Base-by-base conservation (phyloP, 2,113 vertebrate species). In the Neolamprologus brichardi region DNA sequence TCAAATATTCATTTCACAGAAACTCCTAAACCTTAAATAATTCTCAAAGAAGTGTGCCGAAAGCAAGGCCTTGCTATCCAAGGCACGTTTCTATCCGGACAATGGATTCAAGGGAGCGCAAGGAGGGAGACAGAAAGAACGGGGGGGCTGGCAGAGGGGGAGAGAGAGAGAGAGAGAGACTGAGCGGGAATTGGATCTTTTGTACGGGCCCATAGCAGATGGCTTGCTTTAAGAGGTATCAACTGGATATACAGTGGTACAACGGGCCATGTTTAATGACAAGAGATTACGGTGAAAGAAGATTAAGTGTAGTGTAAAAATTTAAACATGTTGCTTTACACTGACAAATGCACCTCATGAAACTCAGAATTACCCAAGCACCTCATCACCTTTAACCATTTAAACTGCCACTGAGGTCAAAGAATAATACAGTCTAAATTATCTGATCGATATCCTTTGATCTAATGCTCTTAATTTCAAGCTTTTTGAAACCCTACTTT, bases 1-100 rank as follows among this genome's bases (percentile, higher is more conserved):
- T 97, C 95, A 97, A 97, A 97, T 96, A 97, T 97, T 97, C 85
- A 97, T 96, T 89, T 88, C 92, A 89, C 94, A 96, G 96, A 95
- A 96, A 96, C 94, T 96, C 95, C 93, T 94, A 90, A 94, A 94
- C 93, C 92, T 96, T 97, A 95, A 97, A 97, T 97, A 97, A 97
- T 97, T 97, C 96, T 97, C 95, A 96, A 96, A 96, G 96, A 96
- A 95, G 93, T 94, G 93, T 77, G 87, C 89, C 62, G 67, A 94
- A 95, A 96, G 94, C 70, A 28, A 92, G 85, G 87, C 90, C 89
- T 96, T 96, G 93, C 92, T 91, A 97, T 88, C 93, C 95, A n/a
- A 89, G 94, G 94, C 96, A 96, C 95, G 96, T 95, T 92, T 58
- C 90, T 84, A 72, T 93, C 92, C 90, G 96, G 96, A 97, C 96